Evolutionary conservation across 2,113 vertebrate genomes (phyloP).

Genomic region (Fulica atra): DNA sequence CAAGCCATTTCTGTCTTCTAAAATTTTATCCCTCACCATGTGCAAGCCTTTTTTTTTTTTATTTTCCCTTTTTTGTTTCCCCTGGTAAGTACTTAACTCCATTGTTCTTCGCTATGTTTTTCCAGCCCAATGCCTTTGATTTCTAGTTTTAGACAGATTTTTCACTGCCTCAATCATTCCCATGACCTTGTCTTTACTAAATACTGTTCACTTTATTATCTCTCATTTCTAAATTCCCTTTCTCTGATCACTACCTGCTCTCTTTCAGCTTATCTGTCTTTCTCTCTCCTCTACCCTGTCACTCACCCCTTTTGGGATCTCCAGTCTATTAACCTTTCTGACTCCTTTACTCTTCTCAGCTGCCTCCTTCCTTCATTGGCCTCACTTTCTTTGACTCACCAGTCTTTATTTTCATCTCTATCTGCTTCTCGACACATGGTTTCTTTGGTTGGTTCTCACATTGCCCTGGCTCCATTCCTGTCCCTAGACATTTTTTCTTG

Average conservation of each 20-base stretch:
- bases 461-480: background rate
- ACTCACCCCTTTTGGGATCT: slow-evolving; percentile 64
- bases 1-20: background rate
- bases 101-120: slow-evolving; percentile 9
- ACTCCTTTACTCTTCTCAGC: slow-evolving; percentile 36
- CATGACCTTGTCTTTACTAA: slow-evolving; percentile 61
- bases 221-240: slow-evolving; percentile 43
- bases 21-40: background rate
- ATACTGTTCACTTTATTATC: slow-evolving; percentile 49
- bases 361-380: slow-evolving; percentile 32
- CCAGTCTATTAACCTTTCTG: slow-evolving; percentile 66
- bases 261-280: slow-evolving; percentile 48
- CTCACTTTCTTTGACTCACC: slow-evolving; percentile 6
- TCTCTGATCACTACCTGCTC: slow-evolving; percentile 55
- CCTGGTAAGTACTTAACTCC: background rate
- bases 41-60: background rate
- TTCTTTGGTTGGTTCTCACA: slow-evolving; percentile 2
- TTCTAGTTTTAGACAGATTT: slow-evolving; percentile 8
- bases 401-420: slow-evolving; percentile 10
- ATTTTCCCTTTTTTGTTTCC: background rate
- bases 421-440: background rate
- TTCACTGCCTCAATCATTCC: slow-evolving; percentile 23
- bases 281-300: slow-evolving; percentile 39
- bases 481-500: background rate
- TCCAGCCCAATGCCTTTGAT: background rate